phyloP scores from a whole-genome alignment of 2,888 invertebrate genomes.

The Leptothorax acervorum region DNA sequence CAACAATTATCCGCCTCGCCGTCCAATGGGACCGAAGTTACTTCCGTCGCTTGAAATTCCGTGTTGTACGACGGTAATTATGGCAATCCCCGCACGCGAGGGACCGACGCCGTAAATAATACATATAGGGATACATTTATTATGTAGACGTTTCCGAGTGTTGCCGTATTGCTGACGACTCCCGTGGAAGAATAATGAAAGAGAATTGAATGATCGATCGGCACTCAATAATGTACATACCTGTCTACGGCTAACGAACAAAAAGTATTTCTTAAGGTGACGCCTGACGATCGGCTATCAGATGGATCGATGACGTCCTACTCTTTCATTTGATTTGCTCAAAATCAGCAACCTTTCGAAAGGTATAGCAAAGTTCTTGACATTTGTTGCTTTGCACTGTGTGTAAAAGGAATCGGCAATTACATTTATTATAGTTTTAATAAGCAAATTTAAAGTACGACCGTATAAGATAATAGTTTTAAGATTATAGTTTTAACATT shows the following conservation, averaged over 20 bases:
- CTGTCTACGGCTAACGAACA: slow-evolving; percentile 77
- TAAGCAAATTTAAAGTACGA: too few relatives aligned
- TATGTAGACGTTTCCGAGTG: slow-evolving; percentile 1
- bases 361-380: slow-evolving; percentile 51
- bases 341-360: slow-evolving; percentile 68
- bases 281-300: slow-evolving; percentile 73
- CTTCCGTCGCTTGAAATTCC: slow-evolving; percentile 43
- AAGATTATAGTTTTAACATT: neutral
- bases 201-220: slow-evolving; percentile 70
- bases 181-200: slow-evolving; percentile 35
- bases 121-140: slow-evolving; percentile 22
- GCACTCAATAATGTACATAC: slow-evolving; percentile 61
- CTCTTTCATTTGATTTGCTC: slow-evolving; percentile 66
- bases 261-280: slow-evolving; percentile 71
- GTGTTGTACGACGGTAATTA: slow-evolving; percentile 40
- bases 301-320: slow-evolving; percentile 76
- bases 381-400: neutral
- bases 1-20: neutral
- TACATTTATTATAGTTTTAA: neutral
- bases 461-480: too few relatives aligned
- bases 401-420: slow-evolving; percentile 10
- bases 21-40: slow-evolving; percentile 42
- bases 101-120: slow-evolving; percentile 27
- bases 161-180: slow-evolving; percentile 17
- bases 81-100: slow-evolving; percentile 34